These are phyloP conservation scores for Dione vanillae DNA, from an alignment of 2,888 invertebrate genomes.

Conservation along the genomic window DNA sequence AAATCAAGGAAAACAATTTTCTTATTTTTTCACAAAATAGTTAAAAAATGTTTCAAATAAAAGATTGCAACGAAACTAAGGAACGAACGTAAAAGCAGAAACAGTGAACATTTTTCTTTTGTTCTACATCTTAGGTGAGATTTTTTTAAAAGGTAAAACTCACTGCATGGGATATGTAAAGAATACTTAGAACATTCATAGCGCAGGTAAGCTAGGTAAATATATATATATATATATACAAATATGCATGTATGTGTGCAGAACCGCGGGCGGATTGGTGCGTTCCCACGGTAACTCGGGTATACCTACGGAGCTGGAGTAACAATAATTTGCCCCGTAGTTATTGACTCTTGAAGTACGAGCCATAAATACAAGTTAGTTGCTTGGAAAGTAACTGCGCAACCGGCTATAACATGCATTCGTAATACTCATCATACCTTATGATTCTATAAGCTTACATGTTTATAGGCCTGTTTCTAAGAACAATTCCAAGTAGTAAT, in stretches of 20 bases:
- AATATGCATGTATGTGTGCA: constrained; percentile 49
- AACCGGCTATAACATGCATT: constrained; percentile 45
- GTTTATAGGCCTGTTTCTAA: constrained; percentile 37
- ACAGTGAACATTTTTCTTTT: constrained; percentile 36
- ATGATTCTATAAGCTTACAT: constrained; percentile 44
- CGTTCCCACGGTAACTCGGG: constrained; percentile 73
- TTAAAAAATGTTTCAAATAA: constrained; percentile 4
- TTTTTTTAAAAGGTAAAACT: constrained; percentile 42
- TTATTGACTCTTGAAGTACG: constrained; percentile 61
- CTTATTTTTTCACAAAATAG: no score
- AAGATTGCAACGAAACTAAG: constrained; percentile 16
- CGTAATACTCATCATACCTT: constrained; percentile 45
- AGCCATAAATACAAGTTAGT: constrained; percentile 55
- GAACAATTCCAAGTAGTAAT: constrained; percentile 28
- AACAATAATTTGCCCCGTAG: constrained; percentile 67
- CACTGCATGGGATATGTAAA: constrained; percentile 42
- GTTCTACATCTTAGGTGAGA: constrained; percentile 38
- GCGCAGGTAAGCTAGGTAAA: constrained; percentile 37
- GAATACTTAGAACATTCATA: constrained; percentile 38
- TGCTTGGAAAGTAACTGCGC: constrained; percentile 50
- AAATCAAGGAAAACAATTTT: constrained; percentile 22
- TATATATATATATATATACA: constrained; percentile 10
- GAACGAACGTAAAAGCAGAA: constrained; percentile 18
- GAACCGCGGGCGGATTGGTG: constrained; percentile 56
- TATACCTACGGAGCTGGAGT: constrained; percentile 58